Conservation (phyloP, 2,888 invertebrate species). For the Noctua janthe region DNA sequence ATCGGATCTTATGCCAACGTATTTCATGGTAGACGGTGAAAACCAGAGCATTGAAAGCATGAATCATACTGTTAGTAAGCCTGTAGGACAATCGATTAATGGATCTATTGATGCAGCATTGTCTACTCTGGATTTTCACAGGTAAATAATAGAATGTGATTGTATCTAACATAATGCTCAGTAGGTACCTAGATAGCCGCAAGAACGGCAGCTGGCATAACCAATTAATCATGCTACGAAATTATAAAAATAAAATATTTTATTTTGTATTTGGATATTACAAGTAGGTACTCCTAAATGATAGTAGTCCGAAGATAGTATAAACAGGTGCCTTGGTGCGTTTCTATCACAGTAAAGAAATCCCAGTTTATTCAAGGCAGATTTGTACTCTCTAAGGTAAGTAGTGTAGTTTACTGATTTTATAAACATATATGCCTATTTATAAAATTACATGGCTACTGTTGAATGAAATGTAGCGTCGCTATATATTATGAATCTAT, state of each 20-base stretch:
- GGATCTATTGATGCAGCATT: constrained; percentile 92
- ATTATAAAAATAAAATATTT: no score
- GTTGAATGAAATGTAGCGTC: neutral
- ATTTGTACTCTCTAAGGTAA: neutral
- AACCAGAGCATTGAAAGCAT: constrained; percentile 64
- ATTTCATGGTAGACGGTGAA: constrained; percentile 88
- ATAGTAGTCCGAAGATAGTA: no score
- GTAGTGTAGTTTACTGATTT: neutral
- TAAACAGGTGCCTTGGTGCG: no score
- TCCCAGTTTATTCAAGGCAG: neutral
- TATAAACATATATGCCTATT: neutral
- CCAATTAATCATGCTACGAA: neutral
- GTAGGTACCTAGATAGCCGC: neutral
- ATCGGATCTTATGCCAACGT: constrained; percentile 93
- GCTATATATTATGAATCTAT: neutral
- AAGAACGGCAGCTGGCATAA: neutral
- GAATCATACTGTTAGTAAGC: constrained; percentile 65
- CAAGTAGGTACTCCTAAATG: no score
- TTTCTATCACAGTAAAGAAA: no score
- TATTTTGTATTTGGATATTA: no score
- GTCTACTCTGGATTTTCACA: constrained; percentile 92
- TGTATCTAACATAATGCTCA: neutral
- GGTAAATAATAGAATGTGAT: constrained; percentile 83
- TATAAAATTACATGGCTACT: neutral
- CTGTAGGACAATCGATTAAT: constrained; percentile 78